These are phyloP conservation scores for Micrasema longulum DNA, from an alignment of 1,140 invertebrate genomes.

Conservation along the genomic window DNA sequence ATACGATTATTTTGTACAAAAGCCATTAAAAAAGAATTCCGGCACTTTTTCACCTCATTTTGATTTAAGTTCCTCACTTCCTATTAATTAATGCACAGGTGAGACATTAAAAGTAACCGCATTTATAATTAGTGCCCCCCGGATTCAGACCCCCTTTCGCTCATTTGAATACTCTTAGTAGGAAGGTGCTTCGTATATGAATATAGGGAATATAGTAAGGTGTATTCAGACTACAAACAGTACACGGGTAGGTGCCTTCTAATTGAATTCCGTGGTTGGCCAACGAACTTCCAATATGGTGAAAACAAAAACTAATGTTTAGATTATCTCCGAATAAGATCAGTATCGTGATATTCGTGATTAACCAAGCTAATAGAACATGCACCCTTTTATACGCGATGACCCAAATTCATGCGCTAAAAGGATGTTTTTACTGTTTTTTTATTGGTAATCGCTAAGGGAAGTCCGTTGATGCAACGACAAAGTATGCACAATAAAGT, in stretches of 20 bases:
- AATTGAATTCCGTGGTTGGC: conserved; percentile 49
- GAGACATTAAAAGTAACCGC: conserved; percentile 19
- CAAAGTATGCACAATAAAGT: no score
- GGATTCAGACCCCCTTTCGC: background rate
- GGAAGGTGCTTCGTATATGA: no score
- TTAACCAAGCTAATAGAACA: conserved; percentile 42
- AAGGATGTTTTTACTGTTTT: conserved; percentile 17
- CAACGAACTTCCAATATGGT: conserved; percentile 53
- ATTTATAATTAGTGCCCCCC: conserved; percentile 27
- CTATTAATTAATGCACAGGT: conserved; percentile 25
- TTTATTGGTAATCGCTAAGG: conserved; percentile 1
- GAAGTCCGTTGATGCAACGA: no score
- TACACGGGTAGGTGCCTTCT: conserved; percentile 19
- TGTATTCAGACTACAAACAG: background rate
- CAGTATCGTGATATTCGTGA: conserved; percentile 36
- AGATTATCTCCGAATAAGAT: conserved; percentile 49
- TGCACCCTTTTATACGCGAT: conserved; percentile 35
- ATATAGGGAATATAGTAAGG: conserved; percentile 3
- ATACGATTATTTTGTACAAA: no score
- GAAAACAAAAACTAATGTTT: conserved; percentile 42
- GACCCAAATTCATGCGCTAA: conserved; percentile 37
- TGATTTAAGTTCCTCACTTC: conserved; percentile 22
- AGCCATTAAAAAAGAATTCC: no score
- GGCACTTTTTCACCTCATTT: background rate
- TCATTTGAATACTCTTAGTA: no score